Evolutionary conservation across 2,888 invertebrate genomes (phyloP), one percentile per base, ranked within the genome.

Genomic region (Eulithis prunata): DNA sequence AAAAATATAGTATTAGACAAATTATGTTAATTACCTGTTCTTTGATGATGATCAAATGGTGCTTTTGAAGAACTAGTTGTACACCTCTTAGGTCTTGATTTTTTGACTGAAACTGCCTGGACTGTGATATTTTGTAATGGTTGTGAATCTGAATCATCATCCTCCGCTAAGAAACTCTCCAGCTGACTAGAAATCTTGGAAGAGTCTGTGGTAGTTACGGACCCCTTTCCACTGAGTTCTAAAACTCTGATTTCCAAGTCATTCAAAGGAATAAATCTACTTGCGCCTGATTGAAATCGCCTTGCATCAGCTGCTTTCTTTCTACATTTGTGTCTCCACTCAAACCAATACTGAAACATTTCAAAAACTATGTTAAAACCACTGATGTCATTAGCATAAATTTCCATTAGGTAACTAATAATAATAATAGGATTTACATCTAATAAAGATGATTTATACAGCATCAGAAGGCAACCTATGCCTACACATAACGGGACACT

Each of bases 281-380:
- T 86, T 13, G 82, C 69, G 5, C 80, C 79, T 28, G 83, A 77
- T 61, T 82, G 81, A 43, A 78, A 81, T 71, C 86, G 83, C 61
- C 80, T 77, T 13, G 77, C 81, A 78, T 88, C 85, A 11, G 86
- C 82, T 58, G 87, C 89, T 81, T 90, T 91, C 78, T 85, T 91
- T 74, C 87, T 87, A 69, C 89, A 89, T 70, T 89, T 91, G 69
- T 89, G 88, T 57, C 90, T 78, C 90, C 90, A 91, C 77, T 90
- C 90, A 79, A 89, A 87, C 90, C 91, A 91, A 69, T 91, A 91
- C 91, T 91, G 81, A 64, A 85, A 83, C 70, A 21, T 12, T 12
- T 43, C 7, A 43, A 36, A 54, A 43, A 28, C 28, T 51, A 4
- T 7, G 4, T 13, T 4, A 13, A 13, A 47, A 47, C 3, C n/a